Evolutionary conservation across 2,888 invertebrate genomes (phyloP), one percentile per base, ranked within the genome.

Genomic region (Drosophila koepferae): DNA sequence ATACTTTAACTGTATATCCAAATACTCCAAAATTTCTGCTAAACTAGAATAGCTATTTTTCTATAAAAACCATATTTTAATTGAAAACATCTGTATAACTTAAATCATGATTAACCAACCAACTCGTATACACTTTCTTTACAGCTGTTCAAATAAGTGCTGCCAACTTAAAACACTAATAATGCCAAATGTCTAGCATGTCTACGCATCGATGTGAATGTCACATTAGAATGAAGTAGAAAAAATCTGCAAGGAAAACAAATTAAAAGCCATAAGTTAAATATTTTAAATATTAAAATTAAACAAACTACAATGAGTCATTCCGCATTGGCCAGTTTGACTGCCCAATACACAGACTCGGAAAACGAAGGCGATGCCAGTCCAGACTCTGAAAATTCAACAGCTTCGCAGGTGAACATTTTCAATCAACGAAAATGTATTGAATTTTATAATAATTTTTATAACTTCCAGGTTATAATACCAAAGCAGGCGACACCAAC

Each of bases 281-380:
- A 46, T 53, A 28, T 18, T 34, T n/a, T 28, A 44, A 43, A 34
- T 3, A 31, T 16, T 3, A 34, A 43, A 51, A 36, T 7, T 8
- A 36, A 54, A 34, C 1, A 49, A 34, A 6, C 38, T 1, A 72
- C 9, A 34, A 91, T 90, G 90, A 91, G 82, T 59, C 91, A 91
- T 54, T 92, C 93, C 0, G 97, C 97, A 44, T 94, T 98, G 92
- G 97, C 97, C 66, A 97, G 97, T 59, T 94, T 98, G 81, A 98
- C 97, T 59, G 98, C 97, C 36, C 97, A 97, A 49, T 98, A 98
- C 92, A 98, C 98, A 1, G 98, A 98, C 92, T 98, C 98, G 0
- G 98, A 98, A 93, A 97, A 96, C 60, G 98, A 98, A 92, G 97
- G 97, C 83, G 91, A 91, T 16, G 87, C 90, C 10, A 92, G 92